These are phyloP conservation scores for Eilema griseolum DNA, from an alignment of 2,888 invertebrate species.

Conservation along the genomic window DNA sequence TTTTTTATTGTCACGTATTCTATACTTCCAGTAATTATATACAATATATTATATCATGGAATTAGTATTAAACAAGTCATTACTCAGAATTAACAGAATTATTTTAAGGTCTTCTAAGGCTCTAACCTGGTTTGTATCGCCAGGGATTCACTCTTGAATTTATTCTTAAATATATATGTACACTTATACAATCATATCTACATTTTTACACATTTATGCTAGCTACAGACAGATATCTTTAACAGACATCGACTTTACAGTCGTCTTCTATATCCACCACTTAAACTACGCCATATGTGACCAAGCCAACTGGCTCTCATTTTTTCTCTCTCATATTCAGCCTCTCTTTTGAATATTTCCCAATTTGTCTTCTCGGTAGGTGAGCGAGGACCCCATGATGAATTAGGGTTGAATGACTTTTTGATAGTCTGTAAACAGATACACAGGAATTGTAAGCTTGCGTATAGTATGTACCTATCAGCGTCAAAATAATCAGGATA, in stretches of 20 bases:
- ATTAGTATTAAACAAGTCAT: neutral
- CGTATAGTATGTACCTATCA: no score
- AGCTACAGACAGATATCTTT: neutral
- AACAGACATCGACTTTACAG: neutral
- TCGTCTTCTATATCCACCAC: slow-evolving; percentile 53
- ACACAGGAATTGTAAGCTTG: neutral
- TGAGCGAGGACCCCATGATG: slow-evolving; percentile 89
- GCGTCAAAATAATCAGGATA: no score
- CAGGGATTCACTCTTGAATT: neutral
- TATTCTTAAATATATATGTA: slow-evolving; percentile 4
- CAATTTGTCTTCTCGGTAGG: slow-evolving; percentile 82
- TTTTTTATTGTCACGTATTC: no score
- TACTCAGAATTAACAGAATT: neutral
- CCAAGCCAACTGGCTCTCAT: slow-evolving; percentile 46
- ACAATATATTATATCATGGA: neutral
- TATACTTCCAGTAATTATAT: neutral
- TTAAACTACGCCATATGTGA: slow-evolving; percentile 68
- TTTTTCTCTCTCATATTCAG: slow-evolving; percentile 64
- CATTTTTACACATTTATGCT: neutral
- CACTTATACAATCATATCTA: neutral
- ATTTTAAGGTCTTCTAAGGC: neutral
- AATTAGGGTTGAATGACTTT: slow-evolving; percentile 74
- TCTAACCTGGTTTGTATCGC: neutral
- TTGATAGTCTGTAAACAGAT: slow-evolving; percentile 74
- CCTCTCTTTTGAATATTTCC: slow-evolving; percentile 83